Evolutionary conservation across 2,797 vertebrate species (phyloP).

Genomic region (Aldrovandia affinis): DNA sequence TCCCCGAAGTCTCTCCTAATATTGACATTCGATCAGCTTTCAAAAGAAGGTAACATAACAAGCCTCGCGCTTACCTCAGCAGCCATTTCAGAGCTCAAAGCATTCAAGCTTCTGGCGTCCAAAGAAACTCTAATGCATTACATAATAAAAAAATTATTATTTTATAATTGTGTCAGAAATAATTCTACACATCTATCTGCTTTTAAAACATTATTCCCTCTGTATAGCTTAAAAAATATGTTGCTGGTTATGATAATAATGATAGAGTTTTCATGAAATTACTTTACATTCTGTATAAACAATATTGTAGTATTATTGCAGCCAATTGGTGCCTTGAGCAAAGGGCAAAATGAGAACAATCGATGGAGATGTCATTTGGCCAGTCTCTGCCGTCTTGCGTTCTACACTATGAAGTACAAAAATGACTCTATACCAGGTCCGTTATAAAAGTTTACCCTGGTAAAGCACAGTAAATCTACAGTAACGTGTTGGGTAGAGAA

Average conservation of each 20-base stretch:
- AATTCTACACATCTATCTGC: neutral
- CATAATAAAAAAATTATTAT: neutral
- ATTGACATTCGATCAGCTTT: conserved; percentile 98
- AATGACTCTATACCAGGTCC: neutral
- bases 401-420: neutral
- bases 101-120: neutral
- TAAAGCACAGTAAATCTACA: conserved; percentile 24
- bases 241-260: neutral
- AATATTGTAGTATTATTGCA: neutral
- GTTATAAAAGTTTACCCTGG: conserved; percentile 22
- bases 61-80: neutral
- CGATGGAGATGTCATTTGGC: neutral
- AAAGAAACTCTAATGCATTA: neutral
- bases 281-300: neutral
- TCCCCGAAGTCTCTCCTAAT: conserved; percentile 74
- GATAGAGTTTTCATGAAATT: neutral
- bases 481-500: conserved; percentile 14
- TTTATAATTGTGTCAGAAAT: neutral
- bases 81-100: neutral
- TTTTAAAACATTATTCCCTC: neutral
- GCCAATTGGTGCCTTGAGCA: neutral
- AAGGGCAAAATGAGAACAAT: conserved; percentile 4
- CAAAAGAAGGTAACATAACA: conserved; percentile 93
- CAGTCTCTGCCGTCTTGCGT: neutral
- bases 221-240: neutral